Evolutionary conservation across 2,888 invertebrate genomes (phyloP), one percentile per base, ranked within the genome.

Genomic region (Gymnocheta viridis): DNA sequence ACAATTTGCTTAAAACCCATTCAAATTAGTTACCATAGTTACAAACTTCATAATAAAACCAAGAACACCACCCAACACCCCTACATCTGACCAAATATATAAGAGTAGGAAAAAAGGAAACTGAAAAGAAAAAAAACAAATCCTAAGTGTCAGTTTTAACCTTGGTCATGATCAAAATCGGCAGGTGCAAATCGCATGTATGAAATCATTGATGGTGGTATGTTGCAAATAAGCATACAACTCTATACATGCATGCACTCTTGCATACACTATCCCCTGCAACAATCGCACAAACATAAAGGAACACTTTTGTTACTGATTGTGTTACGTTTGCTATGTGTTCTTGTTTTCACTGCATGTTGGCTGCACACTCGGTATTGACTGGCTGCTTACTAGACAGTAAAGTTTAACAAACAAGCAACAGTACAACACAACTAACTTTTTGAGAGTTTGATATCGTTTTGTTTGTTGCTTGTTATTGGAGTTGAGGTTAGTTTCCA

Each of bases 121-220:
- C 35, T 27, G 1, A 12, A 22, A 22, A 22, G 14, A 22, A 22
- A 22, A 41, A 62, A 17, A 69, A 54, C 27, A 77, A 78, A 69
- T 69, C 58, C 77, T 58, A 84, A 84, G 84, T 84, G 84, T 84
- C 81, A 73, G 84, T 49, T 54, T 77, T 58, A 84, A 69, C 81
- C 84, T 81, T 78, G 84, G 77, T 69, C 77, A 78, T 81, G 84
- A 81, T 84, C 84, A 81, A 78, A 79, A 81, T 84, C 84, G 84
- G 84, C 84, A 84, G 84, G 84, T 84, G 84, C 84, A 84, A 84
- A 84, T 84, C 84, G 81, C 84, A 81, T 84, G 84, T 81, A 81
- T 73, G 73, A 77, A 81, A 84, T 84, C 81, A 70, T 78, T 81
- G 81, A 72, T 73, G 84, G 83, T 84, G 84, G 84, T 81, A 84